Evolutionary conservation across 37 sponge, comb jelly and placozoan genomes (phyloP).

Genomic region (Halichondria panicea): DNA sequence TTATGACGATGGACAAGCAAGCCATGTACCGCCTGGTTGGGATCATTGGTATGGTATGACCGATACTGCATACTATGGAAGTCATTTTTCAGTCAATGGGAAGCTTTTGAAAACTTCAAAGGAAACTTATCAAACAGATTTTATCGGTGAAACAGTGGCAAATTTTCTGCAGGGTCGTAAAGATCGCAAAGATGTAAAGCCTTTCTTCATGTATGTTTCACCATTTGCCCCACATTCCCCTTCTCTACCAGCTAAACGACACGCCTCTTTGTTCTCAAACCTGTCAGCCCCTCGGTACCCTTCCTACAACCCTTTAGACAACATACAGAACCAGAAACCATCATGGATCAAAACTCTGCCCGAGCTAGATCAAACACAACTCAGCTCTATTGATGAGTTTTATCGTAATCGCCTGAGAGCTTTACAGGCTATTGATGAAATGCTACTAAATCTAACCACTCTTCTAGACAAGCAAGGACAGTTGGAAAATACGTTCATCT

Average conservation of each 20-base stretch:
- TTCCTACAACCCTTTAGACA: constrained; percentile 64
- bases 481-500: constrained; percentile 58
- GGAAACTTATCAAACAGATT: constrained; percentile 63
- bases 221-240: constrained; percentile 84
- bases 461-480: constrained; percentile 33
- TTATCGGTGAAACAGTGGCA: constrained; percentile 46
- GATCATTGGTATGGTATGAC: constrained; percentile 79
- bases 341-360: constrained; percentile 68
- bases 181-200: constrained; percentile 38
- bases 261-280: constrained; percentile 55
- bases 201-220: constrained; percentile 71
- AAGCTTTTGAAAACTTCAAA: constrained; percentile 41
- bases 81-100: constrained; percentile 63
- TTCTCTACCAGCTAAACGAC: constrained; percentile 58
- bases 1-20: constrained; percentile 32
- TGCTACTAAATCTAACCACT: constrained; percentile 36
- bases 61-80: constrained; percentile 55
- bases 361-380: constrained; percentile 21
- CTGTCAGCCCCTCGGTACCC: constrained; percentile 55
- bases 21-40: constrained; percentile 71
- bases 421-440: constrained; percentile 73
- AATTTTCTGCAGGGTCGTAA: not conserved
- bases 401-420: constrained; percentile 54
- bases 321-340: constrained; percentile 62
- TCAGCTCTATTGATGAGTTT: constrained; percentile 42